Evolutionary conservation across 2,888 invertebrate species (phyloP), one percentile per base, ranked within the genome.

Genomic region (Ceramica pisi): DNA sequence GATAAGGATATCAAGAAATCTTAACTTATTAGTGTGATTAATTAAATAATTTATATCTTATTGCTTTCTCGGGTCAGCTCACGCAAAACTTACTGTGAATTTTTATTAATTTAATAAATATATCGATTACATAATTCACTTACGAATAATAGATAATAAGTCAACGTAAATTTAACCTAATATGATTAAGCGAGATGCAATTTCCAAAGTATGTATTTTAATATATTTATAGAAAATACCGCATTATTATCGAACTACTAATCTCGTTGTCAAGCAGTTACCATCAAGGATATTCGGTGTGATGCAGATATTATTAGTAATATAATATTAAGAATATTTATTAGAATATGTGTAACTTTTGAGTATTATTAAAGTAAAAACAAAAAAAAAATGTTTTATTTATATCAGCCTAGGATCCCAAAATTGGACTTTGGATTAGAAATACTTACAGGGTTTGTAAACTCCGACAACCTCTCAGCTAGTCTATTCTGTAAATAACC

Each of bases 51-150:
- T 60, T 51, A 38, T 23, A 10, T 23, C 6, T 19, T 55, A 60
- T 46, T 51, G 46, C 62, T 53, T 53, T n/a, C 9, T 53, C 64
- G 72, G 64, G 82, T 82, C 78, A 78, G 71, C 71, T 81, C 61
- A 56, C 6, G 56, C 31, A 61, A 67, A 67, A 75, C 12, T 12
- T 56, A 31, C 16, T 23, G 50, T 80, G 35, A 9, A 9, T 59
- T 48, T 26, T 65, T 48, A 12, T 44, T 21, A 21, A 14, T 44
- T 16, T 14, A 21, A n/a, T 44, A 16, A 16, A n/a, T 44, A 1
- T 38, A 31, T 57, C n/a, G 12, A 35, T 74, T 41, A 51, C 35
- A 73, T 46, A 31, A 51, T 50, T 80, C 50, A 41, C 35, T 78
- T 12, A 12, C 2, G 38, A 61, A 56, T 56, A 26, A 16, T 46